These are phyloP conservation scores for Macroglossus sobrinus DNA, from an alignment of 2,113 vertebrate species.

Conservation along the genomic window DNA sequence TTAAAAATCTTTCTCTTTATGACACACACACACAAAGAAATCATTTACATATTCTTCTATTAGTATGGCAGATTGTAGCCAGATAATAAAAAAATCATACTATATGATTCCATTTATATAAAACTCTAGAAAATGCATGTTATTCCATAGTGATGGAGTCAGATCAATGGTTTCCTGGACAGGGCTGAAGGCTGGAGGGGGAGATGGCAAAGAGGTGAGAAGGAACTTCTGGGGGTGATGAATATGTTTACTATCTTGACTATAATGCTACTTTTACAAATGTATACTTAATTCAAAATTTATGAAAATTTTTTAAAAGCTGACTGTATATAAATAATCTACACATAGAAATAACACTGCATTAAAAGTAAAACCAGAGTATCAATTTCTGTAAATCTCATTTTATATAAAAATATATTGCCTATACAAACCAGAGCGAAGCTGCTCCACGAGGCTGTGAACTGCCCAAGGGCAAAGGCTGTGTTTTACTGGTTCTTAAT, in stretches of 20 bases:
- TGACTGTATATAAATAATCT: not conserved
- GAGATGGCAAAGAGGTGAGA: not conserved
- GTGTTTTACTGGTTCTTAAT: not conserved
- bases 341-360: not conserved
- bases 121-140: constrained; percentile 3
- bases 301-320: not conserved
- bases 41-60: not conserved
- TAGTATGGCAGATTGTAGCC: not conserved
- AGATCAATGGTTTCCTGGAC: not conserved
- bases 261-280: not conserved
- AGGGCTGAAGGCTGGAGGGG: not conserved
- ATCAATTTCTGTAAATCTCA: not conserved
- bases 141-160: not conserved
- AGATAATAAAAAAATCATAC: not conserved
- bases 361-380: not conserved
- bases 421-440: not conserved
- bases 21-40: not conserved
- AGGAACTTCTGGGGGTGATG: not conserved
- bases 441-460: not conserved
- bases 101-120: not conserved
- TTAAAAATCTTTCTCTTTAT: not conserved
- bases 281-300: not conserved
- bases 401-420: not conserved
- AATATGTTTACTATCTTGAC: not conserved
- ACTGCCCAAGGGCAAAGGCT: not conserved